Conservation (phyloP, 2,797 vertebrate species). For the Delichon dasypus region DNA sequence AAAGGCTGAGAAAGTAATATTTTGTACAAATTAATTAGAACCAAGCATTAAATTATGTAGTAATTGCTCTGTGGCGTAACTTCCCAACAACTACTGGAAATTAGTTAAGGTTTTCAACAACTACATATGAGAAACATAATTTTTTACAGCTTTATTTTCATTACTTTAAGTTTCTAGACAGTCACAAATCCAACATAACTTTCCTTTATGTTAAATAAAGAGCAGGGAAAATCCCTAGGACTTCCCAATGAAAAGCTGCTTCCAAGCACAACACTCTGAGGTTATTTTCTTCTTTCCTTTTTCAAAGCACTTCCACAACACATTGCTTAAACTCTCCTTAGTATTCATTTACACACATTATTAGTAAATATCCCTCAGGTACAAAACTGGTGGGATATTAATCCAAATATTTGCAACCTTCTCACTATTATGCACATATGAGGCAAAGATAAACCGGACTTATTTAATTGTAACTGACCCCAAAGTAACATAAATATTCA, state of each 20-base stretch:
- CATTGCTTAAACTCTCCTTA: neutral
- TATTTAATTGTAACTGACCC: neutral
- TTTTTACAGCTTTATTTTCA: neutral
- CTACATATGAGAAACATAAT: neutral
- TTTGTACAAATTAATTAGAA: constrained; percentile 12
- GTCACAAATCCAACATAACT: neutral
- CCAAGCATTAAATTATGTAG: neutral
- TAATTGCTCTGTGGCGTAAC: neutral
- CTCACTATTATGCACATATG: neutral
- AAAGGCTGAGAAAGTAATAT: neutral
- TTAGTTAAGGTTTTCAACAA: neutral
- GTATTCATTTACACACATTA: neutral
- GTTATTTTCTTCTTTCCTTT: neutral
- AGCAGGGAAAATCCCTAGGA: neutral
- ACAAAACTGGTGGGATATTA: neutral
- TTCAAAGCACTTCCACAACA: neutral
- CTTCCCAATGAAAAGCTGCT: neutral
- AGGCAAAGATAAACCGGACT: neutral
- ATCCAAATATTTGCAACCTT: neutral
- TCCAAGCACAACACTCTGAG: neutral
- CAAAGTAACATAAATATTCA: neutral
- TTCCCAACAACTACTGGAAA: constrained; percentile 17
- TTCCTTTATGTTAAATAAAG: neutral
- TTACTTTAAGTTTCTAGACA: neutral
- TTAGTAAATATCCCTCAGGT: neutral